Evolutionary conservation across 2,113 vertebrate species (phyloP), one percentile per base, ranked within the genome.

Genomic region (Percopsis transmontana): DNA sequence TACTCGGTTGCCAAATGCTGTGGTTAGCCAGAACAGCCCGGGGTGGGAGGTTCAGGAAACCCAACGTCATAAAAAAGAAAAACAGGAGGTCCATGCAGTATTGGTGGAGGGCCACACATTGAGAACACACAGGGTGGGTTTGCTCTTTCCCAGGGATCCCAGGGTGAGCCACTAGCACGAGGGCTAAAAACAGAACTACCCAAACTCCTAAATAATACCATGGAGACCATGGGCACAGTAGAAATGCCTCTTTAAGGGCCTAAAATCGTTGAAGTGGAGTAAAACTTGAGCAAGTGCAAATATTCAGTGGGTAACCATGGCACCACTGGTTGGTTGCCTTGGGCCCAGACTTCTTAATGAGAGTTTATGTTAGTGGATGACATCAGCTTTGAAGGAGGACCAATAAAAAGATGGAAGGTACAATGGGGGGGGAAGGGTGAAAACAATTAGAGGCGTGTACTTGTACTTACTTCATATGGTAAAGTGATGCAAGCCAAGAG

Each of bases 401-500:
- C 65, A 73, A 67, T 66, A 1, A 81, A 82, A 73, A 27, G 20
- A 66, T 62, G 67, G 68, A 27, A 61, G 56, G 62, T 23, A 2
- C 55, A 60, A 74, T 47, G 60, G 77, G 21, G 50, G 12, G 33
- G 23, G 56, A 58, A 73, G 38, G 64, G 51, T 16, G 44, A n/a
- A 63, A 64, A 72, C 73, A 68, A 83, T 84, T 67, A 75, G 24
- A 62, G 58, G 45, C 47, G 61, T 42, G 39, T 70, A 53, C 74
- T 74, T 66, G 62, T 62, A 95, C 97, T 96, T 94, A 99, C 97
- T 95, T 99, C 96, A 99, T 98, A 79, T 94, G 93, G 88, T 95
- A 92, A 85, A 96, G 94, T 63, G 95, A 95, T 81, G 93, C 84
- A 48, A 99, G 91, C 97, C 97, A 99, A 51, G 97, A 94, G 83